phyloP scores from a whole-genome alignment of 2,888 invertebrate genomes.

The Volucella bombylans region DNA sequence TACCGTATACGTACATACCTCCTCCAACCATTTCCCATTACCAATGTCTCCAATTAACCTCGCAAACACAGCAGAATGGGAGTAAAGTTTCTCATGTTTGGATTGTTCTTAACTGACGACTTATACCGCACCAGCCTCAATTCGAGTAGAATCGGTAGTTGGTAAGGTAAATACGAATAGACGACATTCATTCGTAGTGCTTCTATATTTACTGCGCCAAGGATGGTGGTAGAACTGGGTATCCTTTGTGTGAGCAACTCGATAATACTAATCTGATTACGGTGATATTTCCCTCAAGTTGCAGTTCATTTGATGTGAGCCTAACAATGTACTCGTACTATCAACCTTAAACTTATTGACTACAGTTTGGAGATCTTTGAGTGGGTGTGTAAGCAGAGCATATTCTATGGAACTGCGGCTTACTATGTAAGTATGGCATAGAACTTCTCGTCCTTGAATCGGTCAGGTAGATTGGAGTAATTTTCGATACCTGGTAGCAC shows the following conservation, averaged over 20 bases:
- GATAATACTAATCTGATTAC: conserved; percentile 70
- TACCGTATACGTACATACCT: not conserved
- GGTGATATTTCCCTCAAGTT: conserved; percentile 54
- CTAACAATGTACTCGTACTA: conserved; percentile 10
- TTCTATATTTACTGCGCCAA: conserved; percentile 42
- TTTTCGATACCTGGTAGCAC: not conserved
- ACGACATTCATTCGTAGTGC: conserved; percentile 4
- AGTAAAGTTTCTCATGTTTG: conserved; percentile 32
- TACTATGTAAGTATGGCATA: not conserved
- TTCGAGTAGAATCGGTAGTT: too few species aligned
- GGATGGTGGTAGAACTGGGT: not conserved
- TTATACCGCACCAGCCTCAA: conserved; percentile 8
- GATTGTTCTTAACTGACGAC: conserved; percentile 32
- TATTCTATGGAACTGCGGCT: conserved; percentile 29
- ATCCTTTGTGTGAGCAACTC: conserved; percentile 54
- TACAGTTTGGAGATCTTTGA: not conserved
- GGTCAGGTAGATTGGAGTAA: conserved; percentile 8
- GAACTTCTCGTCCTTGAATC: conserved; percentile 22
- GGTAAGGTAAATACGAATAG: not conserved
- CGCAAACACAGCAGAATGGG: conserved; percentile 21
- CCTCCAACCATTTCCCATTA: not conserved
- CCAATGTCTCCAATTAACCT: conserved; percentile 37
- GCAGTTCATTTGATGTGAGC: conserved; percentile 62
- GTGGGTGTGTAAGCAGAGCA: not conserved
- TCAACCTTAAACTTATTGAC: not conserved